phyloP scores from a whole-genome alignment of 2,888 invertebrate species.

The Tineola bisselliella region DNA sequence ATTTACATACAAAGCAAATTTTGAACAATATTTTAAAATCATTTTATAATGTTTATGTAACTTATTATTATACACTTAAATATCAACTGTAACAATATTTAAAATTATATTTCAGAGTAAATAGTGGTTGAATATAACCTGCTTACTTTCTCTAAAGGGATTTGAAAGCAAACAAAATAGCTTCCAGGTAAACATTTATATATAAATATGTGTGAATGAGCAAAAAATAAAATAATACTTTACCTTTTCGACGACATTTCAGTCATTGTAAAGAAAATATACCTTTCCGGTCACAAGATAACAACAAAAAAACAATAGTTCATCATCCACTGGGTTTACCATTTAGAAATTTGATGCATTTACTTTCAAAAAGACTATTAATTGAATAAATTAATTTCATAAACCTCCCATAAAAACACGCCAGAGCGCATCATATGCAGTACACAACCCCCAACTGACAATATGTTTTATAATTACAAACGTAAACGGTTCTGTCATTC shows the following conservation, averaged over 20 bases:
- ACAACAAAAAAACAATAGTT: constrained; percentile 4
- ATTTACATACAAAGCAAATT: background rate
- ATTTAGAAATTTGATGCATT: background rate
- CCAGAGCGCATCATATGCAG: background rate
- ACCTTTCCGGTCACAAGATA: background rate
- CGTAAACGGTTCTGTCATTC: background rate
- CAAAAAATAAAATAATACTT: constrained; percentile 17
- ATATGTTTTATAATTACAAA: background rate
- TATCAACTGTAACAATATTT: background rate
- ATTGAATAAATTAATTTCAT: background rate
- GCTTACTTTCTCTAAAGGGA: background rate
- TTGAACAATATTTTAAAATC: background rate
- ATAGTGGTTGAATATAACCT: background rate
- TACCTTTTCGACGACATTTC: constrained; percentile 63
- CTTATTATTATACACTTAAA: background rate
- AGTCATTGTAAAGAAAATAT: constrained; percentile 38
- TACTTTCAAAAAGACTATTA: background rate
- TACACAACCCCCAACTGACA: background rate
- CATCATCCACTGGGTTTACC: background rate
- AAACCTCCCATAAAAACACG: background rate
- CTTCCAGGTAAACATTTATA: background rate
- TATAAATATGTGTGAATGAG: background rate
- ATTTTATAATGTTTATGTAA: background rate
- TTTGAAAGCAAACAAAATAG: background rate
- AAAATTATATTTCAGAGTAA: background rate